Base-by-base conservation (phyloP, 64 coral and sea anemone genomes). In the Pachyseris speciosa region DNA sequence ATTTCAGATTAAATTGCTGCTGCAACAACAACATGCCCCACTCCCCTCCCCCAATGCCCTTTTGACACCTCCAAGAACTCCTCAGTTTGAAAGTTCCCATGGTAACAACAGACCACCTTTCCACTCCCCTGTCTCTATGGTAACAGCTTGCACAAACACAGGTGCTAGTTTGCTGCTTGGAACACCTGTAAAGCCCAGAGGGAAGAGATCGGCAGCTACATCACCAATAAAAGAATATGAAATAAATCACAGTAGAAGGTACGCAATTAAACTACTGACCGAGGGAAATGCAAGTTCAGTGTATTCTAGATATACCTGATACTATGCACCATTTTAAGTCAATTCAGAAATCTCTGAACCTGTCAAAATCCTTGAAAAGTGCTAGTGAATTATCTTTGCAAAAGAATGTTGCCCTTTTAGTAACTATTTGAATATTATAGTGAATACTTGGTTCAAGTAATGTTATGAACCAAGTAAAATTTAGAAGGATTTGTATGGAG, bases 101-200 rank as follows among this genome's bases (percentile, higher is more conserved):
- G 66, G 41, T 11, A 85, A 85, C 37, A 68, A n/a, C 10, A 17
- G 38, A 29, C 37, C 61, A 42, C 27, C 61, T 27, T 17, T 29
- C 39, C 28, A 36, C 40, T 32, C 64, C 3, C 36, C 69, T 22
- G 78, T 83, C 10, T 72, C 53, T 16, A 92, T 83, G 84, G 90
- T 93, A 30, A 93, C 94, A 38, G 67, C 83, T 10, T 88, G 90
- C 66, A 96, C 95, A 34, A 97, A 94, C 27, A 97, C 91, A 48
- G 95, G 91, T 16, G 86, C 71, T 19, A 97, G 95, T 83, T 86
- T 97, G 53, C 27, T 97, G 67, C 49, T 97, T 45, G 67, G 86
- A 19, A 74, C 91, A 8, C 95, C 95, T 48, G 71, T 93, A 40
- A 55, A 71, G 20, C 44, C 31, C 9, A 47, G 20, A 31, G 70